Conservation (phyloP, 2,888 invertebrate species). For the Chrysolina americana region DNA sequence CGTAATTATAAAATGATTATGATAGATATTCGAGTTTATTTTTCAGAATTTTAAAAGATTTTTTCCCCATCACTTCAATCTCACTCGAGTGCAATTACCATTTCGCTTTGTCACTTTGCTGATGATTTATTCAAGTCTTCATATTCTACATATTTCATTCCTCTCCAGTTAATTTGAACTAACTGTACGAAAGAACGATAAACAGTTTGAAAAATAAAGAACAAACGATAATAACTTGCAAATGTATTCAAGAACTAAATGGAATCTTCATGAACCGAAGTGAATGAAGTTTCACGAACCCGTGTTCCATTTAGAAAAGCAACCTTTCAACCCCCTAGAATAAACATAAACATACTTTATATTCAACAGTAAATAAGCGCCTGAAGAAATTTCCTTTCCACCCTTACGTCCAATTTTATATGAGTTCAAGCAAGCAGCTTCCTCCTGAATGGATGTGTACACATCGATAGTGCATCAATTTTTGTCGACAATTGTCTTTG, state of each 20-base stretch:
- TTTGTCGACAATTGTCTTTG: too few species aligned
- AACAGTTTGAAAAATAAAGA: slow-evolving; percentile 1
- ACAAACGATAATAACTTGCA: slow-evolving; percentile 7
- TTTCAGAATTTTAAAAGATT: too few species aligned
- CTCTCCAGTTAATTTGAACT: too few species aligned
- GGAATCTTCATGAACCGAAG: slow-evolving; percentile 8
- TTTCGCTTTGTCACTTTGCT: background rate
- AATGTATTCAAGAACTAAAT: slow-evolving; percentile 8
- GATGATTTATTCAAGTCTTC: background rate
- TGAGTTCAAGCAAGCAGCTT: background rate
- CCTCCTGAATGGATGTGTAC: background rate
- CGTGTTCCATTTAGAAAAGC: slow-evolving; percentile 11
- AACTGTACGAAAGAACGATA: background rate
- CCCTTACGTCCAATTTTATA: background rate
- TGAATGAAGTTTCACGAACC: slow-evolving; percentile 12
- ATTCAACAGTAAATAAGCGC: slow-evolving; percentile 21
- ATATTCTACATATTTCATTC: background rate
- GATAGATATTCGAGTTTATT: too few species aligned
- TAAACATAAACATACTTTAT: slow-evolving; percentile 23
- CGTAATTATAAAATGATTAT: too few species aligned
- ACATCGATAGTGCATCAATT: too few species aligned
- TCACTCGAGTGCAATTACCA: too few species aligned
- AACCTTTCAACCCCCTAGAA: slow-evolving; percentile 20
- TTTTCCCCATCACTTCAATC: too few species aligned
- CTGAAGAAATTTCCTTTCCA: background rate